These are phyloP conservation scores for Zapus hudsonius DNA, from an alignment of 2,113 vertebrate species.

Conservation along the genomic window DNA sequence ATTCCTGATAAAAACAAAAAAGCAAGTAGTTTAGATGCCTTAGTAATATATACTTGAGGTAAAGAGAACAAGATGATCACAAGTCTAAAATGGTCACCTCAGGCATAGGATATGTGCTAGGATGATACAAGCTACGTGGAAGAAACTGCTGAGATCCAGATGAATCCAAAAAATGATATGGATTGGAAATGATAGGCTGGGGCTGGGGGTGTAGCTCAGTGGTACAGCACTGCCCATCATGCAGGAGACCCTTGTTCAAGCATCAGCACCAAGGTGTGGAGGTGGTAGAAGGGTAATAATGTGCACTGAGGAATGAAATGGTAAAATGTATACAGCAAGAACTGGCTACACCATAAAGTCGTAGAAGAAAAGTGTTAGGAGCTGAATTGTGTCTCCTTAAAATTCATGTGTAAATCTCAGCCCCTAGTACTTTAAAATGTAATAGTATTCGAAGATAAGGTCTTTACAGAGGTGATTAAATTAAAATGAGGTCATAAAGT, in stretches of 20 bases:
- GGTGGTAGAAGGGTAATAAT: neutral
- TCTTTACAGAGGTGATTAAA: neutral
- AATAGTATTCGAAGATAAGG: neutral
- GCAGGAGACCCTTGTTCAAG: too few species aligned
- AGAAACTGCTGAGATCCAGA: neutral
- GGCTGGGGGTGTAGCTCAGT: too few species aligned
- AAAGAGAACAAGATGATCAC: neutral
- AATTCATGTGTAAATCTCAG: neutral
- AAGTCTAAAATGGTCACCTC: neutral
- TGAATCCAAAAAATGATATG: neutral
- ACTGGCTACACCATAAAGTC: neutral
- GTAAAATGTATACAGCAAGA: neutral
- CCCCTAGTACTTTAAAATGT: neutral
- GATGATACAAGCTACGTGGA: neutral
- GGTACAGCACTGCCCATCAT: too few species aligned
- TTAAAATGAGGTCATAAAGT: neutral
- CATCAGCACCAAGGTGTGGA: too few species aligned
- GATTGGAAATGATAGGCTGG: neutral
- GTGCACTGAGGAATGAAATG: neutral
- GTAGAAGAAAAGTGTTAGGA: neutral
- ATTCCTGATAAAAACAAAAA: constrained; percentile 14
- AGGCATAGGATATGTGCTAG: neutral
- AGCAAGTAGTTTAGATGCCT: constrained; percentile 11
- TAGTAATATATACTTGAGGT: constrained; percentile 21
- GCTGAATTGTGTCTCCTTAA: neutral